These are phyloP conservation scores for Pollenia angustigena DNA, from an alignment of 2,888 invertebrate species.

Conservation along the genomic window DNA sequence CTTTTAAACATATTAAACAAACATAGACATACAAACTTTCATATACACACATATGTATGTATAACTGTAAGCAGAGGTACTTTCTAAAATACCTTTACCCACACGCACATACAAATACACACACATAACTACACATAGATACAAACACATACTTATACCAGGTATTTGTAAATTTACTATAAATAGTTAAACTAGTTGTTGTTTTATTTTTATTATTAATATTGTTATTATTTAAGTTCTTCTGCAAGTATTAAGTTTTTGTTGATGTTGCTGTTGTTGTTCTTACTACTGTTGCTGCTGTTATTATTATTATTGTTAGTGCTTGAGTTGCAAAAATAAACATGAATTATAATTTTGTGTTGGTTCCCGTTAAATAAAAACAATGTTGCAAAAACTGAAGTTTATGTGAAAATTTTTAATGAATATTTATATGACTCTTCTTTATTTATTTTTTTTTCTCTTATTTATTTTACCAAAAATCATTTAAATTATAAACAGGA, in stretches of 20 bases:
- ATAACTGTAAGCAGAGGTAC: neutral
- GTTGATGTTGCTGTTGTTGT: neutral
- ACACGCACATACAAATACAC: neutral
- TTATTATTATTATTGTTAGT: constrained; percentile 26
- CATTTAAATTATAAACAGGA: constrained; percentile 37
- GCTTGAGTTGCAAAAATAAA: constrained; percentile 53
- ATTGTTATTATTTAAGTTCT: constrained; percentile 45
- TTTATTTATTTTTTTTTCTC: neutral
- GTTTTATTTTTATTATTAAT: constrained; percentile 21
- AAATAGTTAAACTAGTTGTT: constrained; percentile 38
- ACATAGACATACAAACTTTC: neutral
- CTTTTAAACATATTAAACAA: constrained; percentile 63
- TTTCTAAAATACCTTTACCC: neutral
- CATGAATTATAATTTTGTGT: constrained; percentile 58
- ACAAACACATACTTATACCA: neutral
- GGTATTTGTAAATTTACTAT: constrained; percentile 50
- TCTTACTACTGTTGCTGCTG: neutral
- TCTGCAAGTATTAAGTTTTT: constrained; percentile 24
- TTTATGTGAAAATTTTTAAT: constrained; percentile 60
- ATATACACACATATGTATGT: neutral
- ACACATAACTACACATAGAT: neutral
- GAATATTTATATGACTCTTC: constrained; percentile 58
- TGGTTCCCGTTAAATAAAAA: constrained; percentile 27
- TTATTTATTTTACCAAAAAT: constrained; percentile 22
- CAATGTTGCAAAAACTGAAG: constrained; percentile 41